phyloP scores from a whole-genome alignment of 2,797 vertebrate species.

The Anolis apletophallus region DNA sequence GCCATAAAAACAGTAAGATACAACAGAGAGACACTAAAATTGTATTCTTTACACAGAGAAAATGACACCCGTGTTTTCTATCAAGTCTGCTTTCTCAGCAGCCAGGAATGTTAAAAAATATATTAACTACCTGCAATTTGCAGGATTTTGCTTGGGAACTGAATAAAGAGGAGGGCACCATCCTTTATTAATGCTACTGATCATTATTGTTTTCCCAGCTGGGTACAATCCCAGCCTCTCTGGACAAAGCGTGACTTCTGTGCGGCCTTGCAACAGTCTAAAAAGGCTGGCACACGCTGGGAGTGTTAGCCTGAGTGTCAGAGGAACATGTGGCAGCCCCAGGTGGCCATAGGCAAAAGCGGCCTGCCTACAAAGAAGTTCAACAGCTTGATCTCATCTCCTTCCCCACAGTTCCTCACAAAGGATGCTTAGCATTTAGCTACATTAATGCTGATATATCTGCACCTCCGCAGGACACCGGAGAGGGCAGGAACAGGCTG shows the following conservation, averaged over 20 bases:
- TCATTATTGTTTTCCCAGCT: slow-evolving; percentile 7
- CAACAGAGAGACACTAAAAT: neutral
- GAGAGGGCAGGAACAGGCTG: slow-evolving; percentile 11
- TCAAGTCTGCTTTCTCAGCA: neutral
- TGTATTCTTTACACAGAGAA: neutral
- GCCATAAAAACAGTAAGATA: neutral
- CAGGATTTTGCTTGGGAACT: neutral
- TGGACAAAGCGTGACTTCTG: slow-evolving; percentile 22
- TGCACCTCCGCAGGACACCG: slow-evolving; percentile 7
- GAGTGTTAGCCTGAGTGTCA: rapidly evolving
- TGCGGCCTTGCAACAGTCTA: slow-evolving; percentile 12
- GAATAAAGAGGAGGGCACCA: neutral
- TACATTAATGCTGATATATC: neutral
- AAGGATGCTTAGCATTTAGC: slow-evolving; percentile 20
- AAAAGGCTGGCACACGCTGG: neutral
- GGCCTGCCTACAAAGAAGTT: slow-evolving; percentile 13
- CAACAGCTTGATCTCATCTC: neutral
- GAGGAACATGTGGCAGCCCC: neutral
- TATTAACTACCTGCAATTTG: neutral
- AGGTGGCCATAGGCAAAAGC: slow-evolving; percentile 27
- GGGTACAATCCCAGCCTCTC: rapidly evolving
- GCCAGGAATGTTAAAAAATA: neutral
- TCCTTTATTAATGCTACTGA: neutral
- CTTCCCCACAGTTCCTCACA: neutral
- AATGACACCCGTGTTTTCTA: neutral